These are phyloP conservation scores for Syrphus vitripennis DNA, from an alignment of 2,888 invertebrate genomes.

Conservation along the genomic window DNA sequence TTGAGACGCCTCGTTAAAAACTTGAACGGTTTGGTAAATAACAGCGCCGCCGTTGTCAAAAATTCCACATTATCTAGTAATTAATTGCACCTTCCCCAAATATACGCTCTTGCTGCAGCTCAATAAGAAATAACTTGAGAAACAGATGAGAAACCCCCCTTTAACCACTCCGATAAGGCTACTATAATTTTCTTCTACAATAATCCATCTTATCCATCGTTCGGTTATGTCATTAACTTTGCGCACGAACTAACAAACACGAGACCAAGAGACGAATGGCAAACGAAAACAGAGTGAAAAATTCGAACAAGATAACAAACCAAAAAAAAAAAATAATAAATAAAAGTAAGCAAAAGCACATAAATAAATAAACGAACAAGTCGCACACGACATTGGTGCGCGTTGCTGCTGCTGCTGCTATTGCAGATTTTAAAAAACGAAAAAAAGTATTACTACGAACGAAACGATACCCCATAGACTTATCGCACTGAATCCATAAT, in stretches of 20 bases:
- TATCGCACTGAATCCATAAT: slow-evolving; percentile 21
- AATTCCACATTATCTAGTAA: no score
- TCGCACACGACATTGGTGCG: slow-evolving; percentile 42
- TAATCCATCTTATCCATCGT: slow-evolving; percentile 30
- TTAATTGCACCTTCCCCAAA: neutral
- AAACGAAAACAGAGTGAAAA: slow-evolving; percentile 15
- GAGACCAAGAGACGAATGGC: neutral
- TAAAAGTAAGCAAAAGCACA: slow-evolving; percentile 5
- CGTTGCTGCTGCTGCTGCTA: slow-evolving; percentile 6
- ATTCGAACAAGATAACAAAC: slow-evolving; percentile 21
- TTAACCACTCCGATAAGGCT: neutral
- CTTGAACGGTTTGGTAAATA: no score
- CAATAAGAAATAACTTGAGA: slow-evolving; percentile 2
- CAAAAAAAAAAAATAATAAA: neutral
- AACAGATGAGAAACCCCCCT: neutral
- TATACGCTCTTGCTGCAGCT: neutral
- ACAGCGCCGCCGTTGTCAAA: no score
- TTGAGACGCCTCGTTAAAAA: no score
- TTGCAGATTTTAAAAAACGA: slow-evolving; percentile 6
- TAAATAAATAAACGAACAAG: slow-evolving; percentile 17
- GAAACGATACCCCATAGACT: slow-evolving; percentile 40
- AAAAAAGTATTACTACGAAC: neutral
- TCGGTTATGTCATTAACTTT: slow-evolving; percentile 64
- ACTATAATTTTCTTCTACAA: neutral
- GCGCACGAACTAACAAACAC: slow-evolving; percentile 42